A percentile compares a stretch with the other conserved stretches of the same genome.
Evolutionary conservation across 2,113 vertebrate species (phyloP).

Genomic region (Felis chaus): DNA sequence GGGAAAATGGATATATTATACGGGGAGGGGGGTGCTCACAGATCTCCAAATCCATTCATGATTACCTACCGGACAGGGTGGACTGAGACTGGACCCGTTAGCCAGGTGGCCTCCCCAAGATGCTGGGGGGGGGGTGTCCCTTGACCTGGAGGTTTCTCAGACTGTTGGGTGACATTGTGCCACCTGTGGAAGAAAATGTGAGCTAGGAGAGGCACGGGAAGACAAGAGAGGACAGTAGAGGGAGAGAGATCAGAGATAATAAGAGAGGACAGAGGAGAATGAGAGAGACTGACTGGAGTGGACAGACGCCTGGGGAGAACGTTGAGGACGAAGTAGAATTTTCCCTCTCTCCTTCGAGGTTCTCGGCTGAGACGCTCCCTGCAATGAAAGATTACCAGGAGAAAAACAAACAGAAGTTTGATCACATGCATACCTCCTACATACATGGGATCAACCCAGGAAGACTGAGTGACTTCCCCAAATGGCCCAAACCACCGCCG

Average conservation of each 20-base stretch:
- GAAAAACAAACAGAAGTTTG: background rate
- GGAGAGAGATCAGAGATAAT: background rate
- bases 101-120: background rate
- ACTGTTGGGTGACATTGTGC: background rate
- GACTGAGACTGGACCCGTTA: background rate
- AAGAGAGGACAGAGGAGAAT: background rate
- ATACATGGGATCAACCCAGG: background rate
- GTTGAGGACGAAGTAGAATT: background rate
- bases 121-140: rapidly evolving
- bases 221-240: background rate
- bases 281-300: background rate
- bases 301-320: background rate
- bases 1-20: background rate
- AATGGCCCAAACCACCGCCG: background rate
- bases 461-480: background rate
- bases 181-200: background rate
- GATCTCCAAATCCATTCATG: background rate
- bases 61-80: background rate
- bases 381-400: background rate
- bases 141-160: background rate
- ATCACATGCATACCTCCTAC: background rate
- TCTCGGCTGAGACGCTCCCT: background rate
- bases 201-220: background rate
- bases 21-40: background rate
- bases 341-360: background rate